These are phyloP conservation scores for Peromyscus attwateri DNA, from an alignment of 2,797 vertebrate species.

Conservation along the genomic window DNA sequence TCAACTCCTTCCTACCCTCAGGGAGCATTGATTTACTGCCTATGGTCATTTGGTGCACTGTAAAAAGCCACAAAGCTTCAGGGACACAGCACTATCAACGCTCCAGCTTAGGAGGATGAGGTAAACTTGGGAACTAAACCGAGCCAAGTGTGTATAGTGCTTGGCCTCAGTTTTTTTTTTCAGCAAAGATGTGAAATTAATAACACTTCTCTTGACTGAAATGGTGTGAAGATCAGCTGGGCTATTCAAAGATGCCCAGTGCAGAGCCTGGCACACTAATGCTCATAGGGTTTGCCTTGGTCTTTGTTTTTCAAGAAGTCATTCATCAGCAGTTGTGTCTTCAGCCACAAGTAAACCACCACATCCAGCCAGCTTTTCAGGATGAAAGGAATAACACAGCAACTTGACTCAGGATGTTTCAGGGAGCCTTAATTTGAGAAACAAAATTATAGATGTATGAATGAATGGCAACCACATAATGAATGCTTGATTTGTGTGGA, in stretches of 20 bases:
- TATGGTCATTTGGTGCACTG: neutral
- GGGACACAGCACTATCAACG: neutral
- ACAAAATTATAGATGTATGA: neutral
- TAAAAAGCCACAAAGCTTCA: neutral
- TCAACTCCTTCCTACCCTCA: neutral
- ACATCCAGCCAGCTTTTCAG: conserved; percentile 1
- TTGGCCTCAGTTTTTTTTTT: neutral
- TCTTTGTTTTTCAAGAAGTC: neutral
- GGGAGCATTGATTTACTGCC: neutral
- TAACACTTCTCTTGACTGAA: neutral
- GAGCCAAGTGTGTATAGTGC: neutral
- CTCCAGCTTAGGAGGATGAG: neutral
- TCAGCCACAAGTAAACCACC: neutral
- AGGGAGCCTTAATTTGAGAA: conserved; percentile 38
- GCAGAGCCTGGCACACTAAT: neutral
- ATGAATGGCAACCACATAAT: conserved; percentile 16
- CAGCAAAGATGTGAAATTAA: neutral
- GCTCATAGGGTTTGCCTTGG: neutral
- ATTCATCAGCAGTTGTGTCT: neutral
- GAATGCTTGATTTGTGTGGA: conserved; percentile 27
- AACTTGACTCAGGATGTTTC: conserved; percentile 22
- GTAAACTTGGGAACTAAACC: neutral
- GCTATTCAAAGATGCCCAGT: neutral
- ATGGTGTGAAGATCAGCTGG: neutral
- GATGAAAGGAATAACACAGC: conserved; percentile 52